These are phyloP conservation scores for Prionailurus bengalensis DNA, from an alignment of 2,113 vertebrate genomes.

Conservation along the genomic window DNA sequence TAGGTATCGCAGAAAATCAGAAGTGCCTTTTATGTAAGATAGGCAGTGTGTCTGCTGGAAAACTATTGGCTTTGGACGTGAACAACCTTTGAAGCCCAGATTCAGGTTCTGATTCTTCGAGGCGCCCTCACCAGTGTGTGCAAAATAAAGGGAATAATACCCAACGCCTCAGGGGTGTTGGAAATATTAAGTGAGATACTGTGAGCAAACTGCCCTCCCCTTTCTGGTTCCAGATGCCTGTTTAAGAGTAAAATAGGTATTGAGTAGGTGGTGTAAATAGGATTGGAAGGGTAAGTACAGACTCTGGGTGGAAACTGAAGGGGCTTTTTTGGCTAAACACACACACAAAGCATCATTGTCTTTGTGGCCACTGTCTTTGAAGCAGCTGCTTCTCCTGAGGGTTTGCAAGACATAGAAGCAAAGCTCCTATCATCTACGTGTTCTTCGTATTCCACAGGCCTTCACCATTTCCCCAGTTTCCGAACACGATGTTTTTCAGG, in stretches of 20 bases:
- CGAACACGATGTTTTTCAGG: slow-evolving; percentile 18
- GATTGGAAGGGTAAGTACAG: background rate
- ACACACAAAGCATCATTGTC: background rate
- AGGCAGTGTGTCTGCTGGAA: background rate
- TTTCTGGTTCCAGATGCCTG: background rate
- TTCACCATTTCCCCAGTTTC: background rate
- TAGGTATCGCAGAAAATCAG: background rate
- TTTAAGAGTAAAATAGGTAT: background rate
- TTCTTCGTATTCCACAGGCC: background rate
- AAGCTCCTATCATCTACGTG: background rate
- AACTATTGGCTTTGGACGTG: background rate
- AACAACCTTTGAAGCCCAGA: background rate
- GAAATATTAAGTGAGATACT: background rate
- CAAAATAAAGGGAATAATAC: background rate
- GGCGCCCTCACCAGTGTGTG: background rate
- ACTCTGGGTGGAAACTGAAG: background rate
- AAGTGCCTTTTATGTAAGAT: background rate
- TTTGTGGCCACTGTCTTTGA: background rate
- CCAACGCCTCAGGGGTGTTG: background rate
- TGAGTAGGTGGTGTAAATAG: background rate
- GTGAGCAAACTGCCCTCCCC: background rate
- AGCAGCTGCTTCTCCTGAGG: background rate
- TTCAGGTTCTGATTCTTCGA: background rate
- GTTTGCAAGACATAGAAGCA: background rate
- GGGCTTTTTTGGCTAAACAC: background rate